Base-by-base conservation (phyloP, 2,113 vertebrate genomes). In the Chloropsis hardwickii region DNA sequence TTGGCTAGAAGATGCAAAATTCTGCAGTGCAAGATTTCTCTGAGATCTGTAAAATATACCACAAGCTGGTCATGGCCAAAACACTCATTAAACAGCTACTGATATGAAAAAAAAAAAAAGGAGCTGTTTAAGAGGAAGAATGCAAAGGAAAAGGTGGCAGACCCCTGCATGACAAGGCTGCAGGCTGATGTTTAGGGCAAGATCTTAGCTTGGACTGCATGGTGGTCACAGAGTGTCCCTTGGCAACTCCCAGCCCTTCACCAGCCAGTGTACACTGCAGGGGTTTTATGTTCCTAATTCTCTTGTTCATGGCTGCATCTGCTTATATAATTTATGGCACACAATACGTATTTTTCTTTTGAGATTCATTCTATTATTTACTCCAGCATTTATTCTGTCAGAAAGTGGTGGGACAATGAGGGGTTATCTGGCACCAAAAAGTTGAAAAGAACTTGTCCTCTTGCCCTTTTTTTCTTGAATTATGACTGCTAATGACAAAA, bases 241-340 rank as follows among this genome's bases (percentile, higher is more conserved):
- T 81, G 72, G 72, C 67, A 88, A 78, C 60, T 60, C 23, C 70
- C 48, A 64, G 57, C 54, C 71, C 66, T 90, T 69, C 47, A 10
- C 50, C 47, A 54, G 56, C 56, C 90, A 88, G 42, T 22, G 86
- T 45, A 77, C 12, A 7, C 88, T 18, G 37, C 44, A 69, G 76
- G 88, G 67, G 40, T 61, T 60, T 87, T 81, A n/a, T 69, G 66
- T 64, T 74, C 83, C 77, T 80, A 82, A 86, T 88, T 90, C 83
- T 53, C 74, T 50, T 5, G 1, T 66, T 80, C 81, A 17, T 64
- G 81, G 62, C 61, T 96, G 87, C 85, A 79, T 94, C 69, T 94
- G 80, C 82, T 81, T 88, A 64, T 95, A 81, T 92, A 95, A 86
- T 88, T 94, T 78, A 88, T 79, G 72, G 53, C 76, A 67, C 40